Percentiles rank a stretch among this genome's conserved stretches.
phyloP scores from a whole-genome alignment of 2,113 vertebrate species.

The Grammomys dolichurus region DNA sequence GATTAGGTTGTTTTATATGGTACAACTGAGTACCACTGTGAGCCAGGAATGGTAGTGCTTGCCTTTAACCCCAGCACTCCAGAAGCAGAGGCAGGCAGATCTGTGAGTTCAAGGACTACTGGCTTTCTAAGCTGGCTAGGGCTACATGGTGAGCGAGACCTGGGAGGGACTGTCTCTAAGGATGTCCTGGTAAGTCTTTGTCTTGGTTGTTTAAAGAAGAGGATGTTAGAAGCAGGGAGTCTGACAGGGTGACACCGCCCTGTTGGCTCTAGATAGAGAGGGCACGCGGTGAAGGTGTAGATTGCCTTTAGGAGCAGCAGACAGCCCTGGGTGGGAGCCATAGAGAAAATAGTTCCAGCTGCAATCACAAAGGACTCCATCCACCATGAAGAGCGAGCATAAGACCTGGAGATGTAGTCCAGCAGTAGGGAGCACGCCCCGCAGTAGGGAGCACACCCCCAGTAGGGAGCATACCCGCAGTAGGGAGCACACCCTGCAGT shows the following conservation, averaged over 20 bases:
- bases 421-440: neutral
- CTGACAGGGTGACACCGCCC: neutral
- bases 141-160: neutral
- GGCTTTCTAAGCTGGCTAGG: neutral
- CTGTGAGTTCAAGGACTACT: neutral
- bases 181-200: neutral
- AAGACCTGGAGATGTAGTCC: too few relatives aligned
- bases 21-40: neutral
- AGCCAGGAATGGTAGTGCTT: too few relatives aligned
- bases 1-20: neutral
- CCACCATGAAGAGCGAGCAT: slow-evolving; percentile 1
- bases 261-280: neutral
- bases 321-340: neutral
- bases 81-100: neutral
- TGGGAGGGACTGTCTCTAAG: neutral
- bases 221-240: neutral
- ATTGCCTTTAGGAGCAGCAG: neutral
- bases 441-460: too few relatives aligned
- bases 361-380: neutral
- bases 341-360: neutral
- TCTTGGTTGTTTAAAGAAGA: neutral
- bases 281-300: neutral
- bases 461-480: too few relatives aligned
- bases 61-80: neutral
- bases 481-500: too few relatives aligned